These are phyloP conservation scores for Schrankia costaestrigalis DNA, from an alignment of 2,888 invertebrate genomes.

Conservation along the genomic window DNA sequence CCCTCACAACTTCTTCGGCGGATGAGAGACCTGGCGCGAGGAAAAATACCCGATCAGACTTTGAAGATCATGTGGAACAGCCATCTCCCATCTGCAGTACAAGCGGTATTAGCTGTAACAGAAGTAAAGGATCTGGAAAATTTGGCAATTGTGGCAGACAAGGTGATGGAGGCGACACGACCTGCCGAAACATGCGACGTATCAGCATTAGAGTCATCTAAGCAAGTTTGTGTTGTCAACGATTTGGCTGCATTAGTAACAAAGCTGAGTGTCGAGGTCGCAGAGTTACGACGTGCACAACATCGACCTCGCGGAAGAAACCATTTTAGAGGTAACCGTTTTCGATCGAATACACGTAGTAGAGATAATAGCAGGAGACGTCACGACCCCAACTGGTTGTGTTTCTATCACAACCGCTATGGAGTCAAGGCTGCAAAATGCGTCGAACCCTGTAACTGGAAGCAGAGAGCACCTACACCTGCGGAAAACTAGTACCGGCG, in stretches of 20 bases:
- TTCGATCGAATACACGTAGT: neutral
- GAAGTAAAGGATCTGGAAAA: neutral
- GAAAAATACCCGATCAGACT: neutral
- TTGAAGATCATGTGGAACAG: neutral
- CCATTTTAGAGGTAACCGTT: neutral
- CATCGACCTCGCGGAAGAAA: neutral
- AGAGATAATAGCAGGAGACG: neutral
- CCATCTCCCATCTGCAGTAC: neutral
- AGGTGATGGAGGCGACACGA: neutral
- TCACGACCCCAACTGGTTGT: slow-evolving; percentile 1
- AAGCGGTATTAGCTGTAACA: neutral
- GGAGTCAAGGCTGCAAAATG: slow-evolving; percentile 1
- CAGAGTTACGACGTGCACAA: neutral
- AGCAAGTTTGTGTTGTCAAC: neutral
- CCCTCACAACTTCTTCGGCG: neutral
- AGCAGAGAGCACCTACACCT: no score
- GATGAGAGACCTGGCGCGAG: neutral
- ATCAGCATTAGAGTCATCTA: neutral
- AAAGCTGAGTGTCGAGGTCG: neutral
- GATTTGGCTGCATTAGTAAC: neutral
- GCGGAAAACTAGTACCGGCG: no score
- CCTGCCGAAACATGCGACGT: neutral
- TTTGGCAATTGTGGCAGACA: no score
- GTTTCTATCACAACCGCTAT: slow-evolving; percentile 4
- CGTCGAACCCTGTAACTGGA: slow-evolving; percentile 3